phyloP scores from a whole-genome alignment of 2,888 invertebrate species.

The Doris montereyensis region DNA sequence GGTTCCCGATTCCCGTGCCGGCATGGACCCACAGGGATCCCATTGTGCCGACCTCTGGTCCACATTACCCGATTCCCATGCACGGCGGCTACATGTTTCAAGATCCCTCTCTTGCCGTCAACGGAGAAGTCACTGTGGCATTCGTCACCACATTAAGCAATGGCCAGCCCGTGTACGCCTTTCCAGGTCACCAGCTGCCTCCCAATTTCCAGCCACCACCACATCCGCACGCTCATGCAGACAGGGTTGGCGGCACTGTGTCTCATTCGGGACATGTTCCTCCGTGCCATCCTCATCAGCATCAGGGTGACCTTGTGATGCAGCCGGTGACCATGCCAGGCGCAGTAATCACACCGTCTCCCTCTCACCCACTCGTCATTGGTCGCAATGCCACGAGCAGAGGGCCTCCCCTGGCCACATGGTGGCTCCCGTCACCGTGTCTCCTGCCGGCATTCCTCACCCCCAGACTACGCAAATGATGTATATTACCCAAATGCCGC shows the following conservation, averaged over 20 bases:
- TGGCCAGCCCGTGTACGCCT: conserved; percentile 35
- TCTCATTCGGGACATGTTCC: background rate
- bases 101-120: background rate
- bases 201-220: background rate
- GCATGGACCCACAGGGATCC: conserved; percentile 22
- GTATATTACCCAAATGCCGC: too few relatives aligned
- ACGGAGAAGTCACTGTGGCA: conserved; percentile 25
- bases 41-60: conserved; percentile 1
- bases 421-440: background rate
- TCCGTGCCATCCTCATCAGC: background rate
- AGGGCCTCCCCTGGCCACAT: background rate
- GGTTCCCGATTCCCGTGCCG: conserved; percentile 32
- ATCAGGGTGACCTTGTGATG: background rate
- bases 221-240: background rate
- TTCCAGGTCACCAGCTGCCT: conserved; percentile 8
- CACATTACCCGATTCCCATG: conserved; percentile 10
- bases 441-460: background rate
- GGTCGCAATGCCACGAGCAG: conserved; percentile 24
- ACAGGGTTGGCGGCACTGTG: background rate
- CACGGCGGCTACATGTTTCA: background rate
- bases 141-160: conserved; percentile 26
- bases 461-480: too few relatives aligned
- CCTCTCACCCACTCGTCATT: background rate
- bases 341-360: background rate
- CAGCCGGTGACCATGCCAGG: too few relatives aligned